phyloP scores from a whole-genome alignment of 2,797 vertebrate genomes.

The Trichosurus vulpecula region DNA sequence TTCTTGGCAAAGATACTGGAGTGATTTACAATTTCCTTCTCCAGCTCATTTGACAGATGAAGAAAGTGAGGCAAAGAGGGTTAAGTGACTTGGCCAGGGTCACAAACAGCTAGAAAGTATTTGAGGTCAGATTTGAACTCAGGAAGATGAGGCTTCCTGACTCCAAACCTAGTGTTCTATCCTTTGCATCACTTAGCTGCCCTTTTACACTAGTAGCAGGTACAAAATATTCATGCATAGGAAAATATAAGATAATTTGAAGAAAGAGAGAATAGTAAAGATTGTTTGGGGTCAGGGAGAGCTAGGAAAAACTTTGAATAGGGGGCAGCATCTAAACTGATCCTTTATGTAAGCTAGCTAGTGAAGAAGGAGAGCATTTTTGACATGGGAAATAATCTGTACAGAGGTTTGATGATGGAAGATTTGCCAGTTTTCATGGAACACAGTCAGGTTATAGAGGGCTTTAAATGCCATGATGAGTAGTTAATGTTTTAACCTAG shows the following conservation, averaged over 20 bases:
- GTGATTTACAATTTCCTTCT: not conserved
- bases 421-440: not conserved
- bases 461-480: not conserved
- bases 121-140: not conserved
- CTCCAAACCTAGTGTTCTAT: not conserved
- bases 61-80: not conserved
- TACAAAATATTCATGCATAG: not conserved
- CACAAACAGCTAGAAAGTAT: not conserved
- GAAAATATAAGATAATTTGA: not conserved
- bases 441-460: not conserved
- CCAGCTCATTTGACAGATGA: not conserved
- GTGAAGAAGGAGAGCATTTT: not conserved
- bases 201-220: not conserved
- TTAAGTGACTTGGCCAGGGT: not conserved
- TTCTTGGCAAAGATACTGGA: not conserved
- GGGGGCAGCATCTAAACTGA: not conserved
- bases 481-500: not conserved
- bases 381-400: not conserved
- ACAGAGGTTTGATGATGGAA: not conserved
- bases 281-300: not conserved
- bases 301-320: not conserved
- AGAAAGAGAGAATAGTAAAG: not conserved
- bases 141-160: not conserved
- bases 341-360: not conserved
- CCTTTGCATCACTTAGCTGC: not conserved